Base-by-base conservation (phyloP, 1,140 invertebrate species). In the Lepidurus arcticus region DNA sequence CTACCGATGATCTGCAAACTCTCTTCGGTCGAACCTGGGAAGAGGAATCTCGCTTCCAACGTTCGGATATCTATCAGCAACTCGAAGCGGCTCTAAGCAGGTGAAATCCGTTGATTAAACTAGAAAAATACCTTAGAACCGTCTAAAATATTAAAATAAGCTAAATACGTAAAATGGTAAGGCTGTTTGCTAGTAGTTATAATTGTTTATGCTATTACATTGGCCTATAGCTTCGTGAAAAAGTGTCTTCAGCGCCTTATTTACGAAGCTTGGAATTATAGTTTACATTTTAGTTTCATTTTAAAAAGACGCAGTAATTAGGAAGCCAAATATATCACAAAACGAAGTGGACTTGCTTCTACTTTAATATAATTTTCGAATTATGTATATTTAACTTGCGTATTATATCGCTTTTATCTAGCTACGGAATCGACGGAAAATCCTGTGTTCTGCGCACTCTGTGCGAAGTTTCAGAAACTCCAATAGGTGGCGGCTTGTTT, bases 371-470 rank as follows among this genome's bases (percentile, higher is more conserved):
- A 34, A 34, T 34, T 34, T 34, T 34, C 2, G 34, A 4, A 34
- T 4, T 4, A 34, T 16, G 7, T 13, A 1, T 16, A 65, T 16
- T 65, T 65, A n/a, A 65, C n/a, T 11, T 65, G 9, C 6, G 13
- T 16, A 34, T 65, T 16, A n/a, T 65, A 7, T 65, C 2, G 16
- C n/a, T 65, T 9, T 16, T 7, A 16, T 16, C 10, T 21, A 65
- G 53, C 53, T 65, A 65, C 53, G 53, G 53, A 16, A 65, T 65
- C 21, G 53, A 65, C 53, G 53, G 53, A 65, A 65, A 65, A 21
- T 65, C 53, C 13, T 65, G 53, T 16, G 53, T 65, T 13, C 53
- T 65, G 6, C 53, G 53, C 21, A 65, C 53, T 9, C 53, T 65
- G 4, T 65, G 53, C n/a, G 53, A 65, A 21, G 53, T 65, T 7